A percentile compares a stretch with the other conserved stretches of the same genome.
Conservation (phyloP, 2,888 invertebrate genomes). For the Cryptocephalus moraei region DNA sequence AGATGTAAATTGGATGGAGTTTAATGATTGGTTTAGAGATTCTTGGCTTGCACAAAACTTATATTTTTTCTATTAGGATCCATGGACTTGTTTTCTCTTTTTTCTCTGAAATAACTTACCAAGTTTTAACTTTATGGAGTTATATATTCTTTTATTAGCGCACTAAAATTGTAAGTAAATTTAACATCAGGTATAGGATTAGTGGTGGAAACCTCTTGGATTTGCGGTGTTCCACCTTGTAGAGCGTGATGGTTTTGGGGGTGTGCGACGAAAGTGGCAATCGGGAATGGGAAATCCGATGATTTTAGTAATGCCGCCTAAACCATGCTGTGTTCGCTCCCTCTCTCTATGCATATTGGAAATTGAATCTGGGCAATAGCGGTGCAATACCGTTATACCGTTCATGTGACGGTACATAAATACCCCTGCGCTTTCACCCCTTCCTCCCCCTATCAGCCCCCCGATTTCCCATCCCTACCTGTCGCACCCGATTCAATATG, state of each 20-base stretch:
- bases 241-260: slow-evolving; percentile 8
- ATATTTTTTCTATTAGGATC: no score
- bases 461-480: slow-evolving; percentile 13
- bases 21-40: no score
- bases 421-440: slow-evolving; percentile 15
- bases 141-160: no score
- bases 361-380: slow-evolving; percentile 38
- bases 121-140: no score
- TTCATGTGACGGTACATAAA: slow-evolving; percentile 35
- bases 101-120: no score
- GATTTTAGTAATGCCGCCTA: slow-evolving; percentile 32
- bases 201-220: no score
- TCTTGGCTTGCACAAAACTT: no score
- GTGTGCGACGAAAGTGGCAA: slow-evolving; percentile 12
- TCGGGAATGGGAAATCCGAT: slow-evolving; percentile 32
- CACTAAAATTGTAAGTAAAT: no score
- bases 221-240: slow-evolving; percentile 4
- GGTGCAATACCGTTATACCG: slow-evolving; percentile 32
- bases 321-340: slow-evolving; percentile 24
- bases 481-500: slow-evolving; percentile 29
- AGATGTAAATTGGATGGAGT: no score
- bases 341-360: slow-evolving; percentile 36
- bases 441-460: slow-evolving; percentile 4
- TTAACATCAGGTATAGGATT: no score
- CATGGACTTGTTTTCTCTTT: no score